phyloP scores from a whole-genome alignment of 2,888 invertebrate species.

The Dolichomitus sp. region DNA sequence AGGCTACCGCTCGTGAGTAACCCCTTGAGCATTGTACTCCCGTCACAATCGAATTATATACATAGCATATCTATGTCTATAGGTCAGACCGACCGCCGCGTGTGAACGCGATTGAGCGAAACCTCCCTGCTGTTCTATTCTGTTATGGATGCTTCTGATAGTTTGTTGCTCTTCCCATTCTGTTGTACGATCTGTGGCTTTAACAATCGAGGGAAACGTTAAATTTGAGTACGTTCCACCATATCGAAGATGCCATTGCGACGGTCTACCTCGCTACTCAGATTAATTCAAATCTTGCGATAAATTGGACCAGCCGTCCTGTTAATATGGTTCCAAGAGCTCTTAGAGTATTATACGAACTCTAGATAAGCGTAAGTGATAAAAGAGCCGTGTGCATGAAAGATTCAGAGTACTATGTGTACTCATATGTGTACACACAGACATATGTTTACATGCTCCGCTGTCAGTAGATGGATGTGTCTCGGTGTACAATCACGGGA shows the following conservation, averaged over 20 bases:
- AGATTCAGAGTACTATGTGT: not conserved
- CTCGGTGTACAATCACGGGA: conserved; percentile 49
- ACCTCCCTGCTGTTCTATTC: conserved; percentile 18
- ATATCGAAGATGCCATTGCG: not conserved
- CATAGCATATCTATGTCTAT: conserved; percentile 65
- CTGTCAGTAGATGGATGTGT: conserved; percentile 41
- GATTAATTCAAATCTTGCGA: conserved; percentile 14
- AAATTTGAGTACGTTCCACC: conserved; percentile 32
- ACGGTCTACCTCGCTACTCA: not conserved
- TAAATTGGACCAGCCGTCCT: not conserved
- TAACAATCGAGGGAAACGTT: conserved; percentile 54
- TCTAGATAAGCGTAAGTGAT: not conserved
- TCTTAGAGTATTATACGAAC: not conserved
- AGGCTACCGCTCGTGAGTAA: conserved; percentile 36
- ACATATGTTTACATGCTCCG: conserved; percentile 1
- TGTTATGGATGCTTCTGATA: not conserved
- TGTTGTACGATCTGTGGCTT: conserved; percentile 39
- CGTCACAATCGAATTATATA: conserved; percentile 75
- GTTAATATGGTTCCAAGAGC: not conserved
- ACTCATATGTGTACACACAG: not conserved
- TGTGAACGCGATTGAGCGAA: conserved; percentile 57
- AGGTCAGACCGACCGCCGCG: conserved; percentile 57
- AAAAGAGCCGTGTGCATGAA: conserved; percentile 3
- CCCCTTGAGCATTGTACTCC: conserved; percentile 62
- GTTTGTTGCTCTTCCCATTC: conserved; percentile 42